These are phyloP conservation scores for Cepaea nemoralis DNA, from an alignment of 1,140 invertebrate species.

Conservation along the genomic window DNA sequence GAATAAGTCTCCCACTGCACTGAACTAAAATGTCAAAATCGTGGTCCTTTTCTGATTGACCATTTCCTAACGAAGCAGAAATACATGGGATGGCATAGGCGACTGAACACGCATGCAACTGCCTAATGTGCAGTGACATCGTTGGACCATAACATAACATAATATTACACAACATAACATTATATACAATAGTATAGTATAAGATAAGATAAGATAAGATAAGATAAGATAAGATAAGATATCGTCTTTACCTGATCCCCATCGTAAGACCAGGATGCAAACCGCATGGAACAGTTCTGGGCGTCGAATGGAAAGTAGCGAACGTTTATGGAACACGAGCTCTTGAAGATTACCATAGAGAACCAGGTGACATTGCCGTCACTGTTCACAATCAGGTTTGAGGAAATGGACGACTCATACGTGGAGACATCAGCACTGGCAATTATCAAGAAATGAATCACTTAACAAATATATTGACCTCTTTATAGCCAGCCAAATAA, in stretches of 20 bases:
- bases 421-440: slow-evolving; percentile 69
- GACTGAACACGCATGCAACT: neutral
- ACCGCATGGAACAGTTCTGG: slow-evolving; percentile 75
- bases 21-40: too few species aligned
- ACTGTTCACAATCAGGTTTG: slow-evolving; percentile 72
- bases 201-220: neutral
- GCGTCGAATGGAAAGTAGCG: slow-evolving; percentile 74
- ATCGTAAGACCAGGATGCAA: slow-evolving; percentile 97
- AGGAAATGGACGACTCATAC: slow-evolving; percentile 68
- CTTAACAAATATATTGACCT: too few species aligned
- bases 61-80: too few species aligned
- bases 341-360: slow-evolving; percentile 74
- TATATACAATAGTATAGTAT: neutral
- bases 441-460: too few species aligned
- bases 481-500: too few species aligned
- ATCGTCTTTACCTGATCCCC: slow-evolving; percentile 75
- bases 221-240: too few species aligned
- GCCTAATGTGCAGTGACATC: neutral
- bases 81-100: too few species aligned
- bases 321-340: slow-evolving; percentile 73
- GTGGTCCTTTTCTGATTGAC: too few species aligned
- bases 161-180: too few species aligned
- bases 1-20: too few species aligned
- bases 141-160: neutral
- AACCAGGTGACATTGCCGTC: slow-evolving; percentile 74